Evolutionary conservation across 2,113 vertebrate genomes (phyloP), one percentile per base, ranked within the genome.

Genomic region (Bufo gargarizans): DNA sequence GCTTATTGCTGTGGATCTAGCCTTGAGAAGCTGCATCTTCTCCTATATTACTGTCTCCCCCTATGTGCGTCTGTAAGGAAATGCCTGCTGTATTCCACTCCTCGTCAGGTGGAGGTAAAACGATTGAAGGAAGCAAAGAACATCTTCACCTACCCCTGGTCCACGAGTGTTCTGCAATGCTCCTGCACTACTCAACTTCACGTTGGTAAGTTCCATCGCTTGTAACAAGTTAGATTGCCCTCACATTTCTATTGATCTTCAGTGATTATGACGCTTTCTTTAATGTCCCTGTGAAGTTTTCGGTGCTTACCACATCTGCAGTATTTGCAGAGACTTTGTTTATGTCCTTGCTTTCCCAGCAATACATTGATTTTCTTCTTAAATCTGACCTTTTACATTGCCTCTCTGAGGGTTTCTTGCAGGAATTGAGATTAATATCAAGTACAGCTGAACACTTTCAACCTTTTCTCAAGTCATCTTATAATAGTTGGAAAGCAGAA

Each of bases 21-120:
- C 80, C 43, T 83, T 58, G 43, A 88, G 45, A 76, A 83, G 79
- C 87, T 84, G 19, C 81, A 88, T 77, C 33, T 50, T 77, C 49
- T 65, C 43, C 0, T 77, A 87, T 74, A 82, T 61, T 74, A 79
- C 79, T 88, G 87, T 84, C 87, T 88, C 87, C 87, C 87, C 80
- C 86, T 88, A 88, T 88, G 86, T 88, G 86, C 47, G 67, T 71
- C 56, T 63, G 53, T 55, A 83, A 84, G 80, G 87, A 88, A 88
- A 88, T 88, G 71, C 87, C 87, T 83, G 56, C 56, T 71, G 22
- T 87, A 55, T 77, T 65, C 8, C 20, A 45, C 47, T 65, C 17
- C 3, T 9, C 43, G 86, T 76, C 86, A 88, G 86, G 67, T 82
- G 79, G 85, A 79, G 85, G 74, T 78, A n/a, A 53, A 83, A 58